phyloP scores from a whole-genome alignment of 2,113 vertebrate genomes.

The Penelope pileata region DNA sequence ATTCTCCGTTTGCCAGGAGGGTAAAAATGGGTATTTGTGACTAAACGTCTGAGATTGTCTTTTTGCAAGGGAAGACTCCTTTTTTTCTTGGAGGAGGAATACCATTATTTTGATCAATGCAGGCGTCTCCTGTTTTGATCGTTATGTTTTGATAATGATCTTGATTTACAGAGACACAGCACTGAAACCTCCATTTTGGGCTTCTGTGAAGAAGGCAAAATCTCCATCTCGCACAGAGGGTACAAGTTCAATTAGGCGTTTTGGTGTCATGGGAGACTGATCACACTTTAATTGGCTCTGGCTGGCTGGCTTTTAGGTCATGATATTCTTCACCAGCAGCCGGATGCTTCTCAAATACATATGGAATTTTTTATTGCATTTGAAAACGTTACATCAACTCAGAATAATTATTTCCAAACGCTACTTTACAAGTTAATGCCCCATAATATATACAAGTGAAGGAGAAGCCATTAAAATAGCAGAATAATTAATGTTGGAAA shows the following conservation, averaged over 20 bases:
- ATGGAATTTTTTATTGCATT: not conserved
- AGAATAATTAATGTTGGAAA: not conserved
- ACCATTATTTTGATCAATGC: slow-evolving; percentile 14
- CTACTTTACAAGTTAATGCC: not conserved
- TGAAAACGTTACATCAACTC: not conserved
- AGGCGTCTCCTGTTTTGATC: not conserved
- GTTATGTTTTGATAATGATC: slow-evolving; percentile 9
- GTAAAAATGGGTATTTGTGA: not conserved
- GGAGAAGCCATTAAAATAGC: not conserved
- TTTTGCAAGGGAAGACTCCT: not conserved
- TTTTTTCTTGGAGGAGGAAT: not conserved
- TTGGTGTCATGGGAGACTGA: slow-evolving; percentile 1
- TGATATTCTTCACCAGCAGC: not conserved
- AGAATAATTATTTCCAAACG: not conserved
- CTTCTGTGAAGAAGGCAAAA: not conserved
- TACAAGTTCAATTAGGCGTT: slow-evolving; percentile 6
- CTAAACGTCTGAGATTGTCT: not conserved
- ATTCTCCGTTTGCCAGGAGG: not conserved
- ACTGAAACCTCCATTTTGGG: not conserved
- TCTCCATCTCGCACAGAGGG: not conserved
- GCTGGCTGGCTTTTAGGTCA: slow-evolving; percentile 13
- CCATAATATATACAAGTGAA: not conserved
- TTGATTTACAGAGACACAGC: not conserved
- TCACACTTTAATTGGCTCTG: slow-evolving; percentile 25
- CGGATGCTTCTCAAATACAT: not conserved